A percentile compares a stretch with the other conserved stretches of the same genome.
Conservation (phyloP, 2,113 vertebrate genomes). For the Zosterops borbonicus region DNA sequence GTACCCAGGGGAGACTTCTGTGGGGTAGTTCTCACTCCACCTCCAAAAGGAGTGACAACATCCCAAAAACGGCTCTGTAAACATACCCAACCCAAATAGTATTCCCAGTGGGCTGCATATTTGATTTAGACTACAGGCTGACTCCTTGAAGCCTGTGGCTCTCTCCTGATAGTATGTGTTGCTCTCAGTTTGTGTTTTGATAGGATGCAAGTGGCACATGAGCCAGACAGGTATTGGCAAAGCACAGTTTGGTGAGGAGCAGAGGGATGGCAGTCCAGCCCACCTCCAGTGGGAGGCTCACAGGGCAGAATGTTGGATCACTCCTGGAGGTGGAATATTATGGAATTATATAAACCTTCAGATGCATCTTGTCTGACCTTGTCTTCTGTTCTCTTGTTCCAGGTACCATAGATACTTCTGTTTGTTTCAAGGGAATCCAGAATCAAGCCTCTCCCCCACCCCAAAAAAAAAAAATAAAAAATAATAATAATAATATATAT, state of each 20-base stretch:
- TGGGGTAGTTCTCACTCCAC: background rate
- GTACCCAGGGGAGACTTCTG: background rate
- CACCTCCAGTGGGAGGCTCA: background rate
- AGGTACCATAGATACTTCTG: background rate
- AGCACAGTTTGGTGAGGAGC: background rate
- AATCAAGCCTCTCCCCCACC: background rate
- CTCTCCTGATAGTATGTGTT: background rate
- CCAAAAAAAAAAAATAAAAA: too few species aligned
- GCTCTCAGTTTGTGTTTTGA: background rate
- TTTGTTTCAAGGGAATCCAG: background rate
- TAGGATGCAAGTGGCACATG: fast-evolving
- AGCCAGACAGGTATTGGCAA: background rate
- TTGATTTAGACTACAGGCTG: background rate
- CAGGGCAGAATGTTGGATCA: background rate
- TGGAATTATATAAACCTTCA: background rate
- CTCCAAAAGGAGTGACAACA: background rate
- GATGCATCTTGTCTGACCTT: background rate
- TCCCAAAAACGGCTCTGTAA: background rate
- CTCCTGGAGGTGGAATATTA: background rate
- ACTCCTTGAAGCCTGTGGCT: background rate
- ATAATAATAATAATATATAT: too few species aligned
- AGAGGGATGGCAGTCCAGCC: background rate
- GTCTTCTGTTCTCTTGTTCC: background rate
- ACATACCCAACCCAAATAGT: background rate
- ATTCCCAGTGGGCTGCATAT: background rate